phyloP scores from a whole-genome alignment of 2,113 vertebrate species.

The Perca flavescens region DNA sequence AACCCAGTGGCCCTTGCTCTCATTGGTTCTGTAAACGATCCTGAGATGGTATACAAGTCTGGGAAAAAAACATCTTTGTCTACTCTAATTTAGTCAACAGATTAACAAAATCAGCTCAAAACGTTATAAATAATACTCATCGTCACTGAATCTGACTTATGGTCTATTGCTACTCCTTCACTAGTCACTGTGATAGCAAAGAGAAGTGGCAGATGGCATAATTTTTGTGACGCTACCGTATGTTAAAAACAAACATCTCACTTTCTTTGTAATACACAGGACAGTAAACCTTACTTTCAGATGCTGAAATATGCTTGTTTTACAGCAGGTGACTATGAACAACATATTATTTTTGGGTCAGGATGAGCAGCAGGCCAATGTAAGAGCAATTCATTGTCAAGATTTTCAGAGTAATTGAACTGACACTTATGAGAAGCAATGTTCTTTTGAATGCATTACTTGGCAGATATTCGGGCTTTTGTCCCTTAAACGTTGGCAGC shows the following conservation, averaged over 20 bases:
- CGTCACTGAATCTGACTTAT: slow-evolving; percentile 49
- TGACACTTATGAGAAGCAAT: slow-evolving; percentile 98
- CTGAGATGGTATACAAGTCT: slow-evolving; percentile 36
- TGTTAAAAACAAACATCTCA: slow-evolving; percentile 22
- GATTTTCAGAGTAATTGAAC: slow-evolving; percentile 95
- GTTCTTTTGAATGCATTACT: slow-evolving; percentile 96
- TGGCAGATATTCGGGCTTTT: slow-evolving; percentile 96
- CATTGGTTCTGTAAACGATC: slow-evolving; percentile 55
- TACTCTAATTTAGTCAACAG: slow-evolving; percentile 33
- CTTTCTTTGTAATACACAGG: slow-evolving; percentile 30
- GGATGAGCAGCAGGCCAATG: slow-evolving; percentile 88
- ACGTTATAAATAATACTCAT: slow-evolving; percentile 44
- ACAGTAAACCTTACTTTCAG: slow-evolving; percentile 15
- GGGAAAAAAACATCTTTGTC: slow-evolving; percentile 27
- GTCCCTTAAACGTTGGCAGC: slow-evolving; percentile 96
- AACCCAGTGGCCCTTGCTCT: slow-evolving; percentile 59
- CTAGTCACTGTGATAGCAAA: slow-evolving; percentile 22
- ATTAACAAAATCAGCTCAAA: slow-evolving; percentile 57
- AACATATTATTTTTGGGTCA: slow-evolving; percentile 75
- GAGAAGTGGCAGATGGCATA: slow-evolving; percentile 17
- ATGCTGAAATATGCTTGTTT: slow-evolving; percentile 34
- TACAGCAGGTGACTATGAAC: slow-evolving; percentile 44
- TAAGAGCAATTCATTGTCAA: slow-evolving; percentile 93
- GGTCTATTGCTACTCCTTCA: slow-evolving; percentile 24
- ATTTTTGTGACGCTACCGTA: neutral